Evolutionary conservation across 2,888 invertebrate genomes (phyloP).

Genomic region (Hipparchia semele): DNA sequence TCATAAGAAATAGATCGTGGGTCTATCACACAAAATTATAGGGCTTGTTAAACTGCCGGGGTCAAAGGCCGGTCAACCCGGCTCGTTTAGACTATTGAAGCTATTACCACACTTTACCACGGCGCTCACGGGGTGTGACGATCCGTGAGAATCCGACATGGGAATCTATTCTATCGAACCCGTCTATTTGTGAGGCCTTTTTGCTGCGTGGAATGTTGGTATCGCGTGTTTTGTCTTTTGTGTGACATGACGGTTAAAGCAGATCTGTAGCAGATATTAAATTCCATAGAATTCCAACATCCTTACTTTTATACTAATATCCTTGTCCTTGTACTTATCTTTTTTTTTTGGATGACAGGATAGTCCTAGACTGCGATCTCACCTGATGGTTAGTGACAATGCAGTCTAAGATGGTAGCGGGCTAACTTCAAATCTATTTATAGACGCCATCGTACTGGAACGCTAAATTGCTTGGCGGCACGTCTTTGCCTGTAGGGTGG

Average conservation of each 20-base stretch:
- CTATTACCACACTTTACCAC: slow-evolving; percentile 31
- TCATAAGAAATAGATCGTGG: slow-evolving; percentile 15
- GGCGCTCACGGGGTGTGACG: slow-evolving; percentile 71
- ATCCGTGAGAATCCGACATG: slow-evolving; percentile 74
- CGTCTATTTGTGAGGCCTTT: slow-evolving; percentile 25
- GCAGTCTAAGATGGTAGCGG: too few species aligned
- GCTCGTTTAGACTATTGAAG: slow-evolving; percentile 32
- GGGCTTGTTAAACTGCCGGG: slow-evolving; percentile 26
- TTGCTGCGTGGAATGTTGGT: slow-evolving; percentile 20
- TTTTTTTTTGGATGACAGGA: too few species aligned
- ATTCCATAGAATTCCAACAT: neutral
- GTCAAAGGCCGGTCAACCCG: slow-evolving; percentile 42
- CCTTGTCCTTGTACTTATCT: too few species aligned
- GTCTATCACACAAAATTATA: slow-evolving; percentile 22
- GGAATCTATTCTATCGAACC: slow-evolving; percentile 52
- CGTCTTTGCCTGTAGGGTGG: too few species aligned
- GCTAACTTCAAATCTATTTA: too few species aligned
- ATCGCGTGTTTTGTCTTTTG: slow-evolving; percentile 24
- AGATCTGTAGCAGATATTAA: slow-evolving; percentile 2
- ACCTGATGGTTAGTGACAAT: too few species aligned
- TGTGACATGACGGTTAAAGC: neutral
- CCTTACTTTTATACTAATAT: too few species aligned
- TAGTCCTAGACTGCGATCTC: too few species aligned
- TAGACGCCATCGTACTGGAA: too few species aligned
- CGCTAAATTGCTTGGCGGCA: too few species aligned